Evolutionary conservation across 2,113 vertebrate species (phyloP).

Genomic region (Vulpes ferrilata): DNA sequence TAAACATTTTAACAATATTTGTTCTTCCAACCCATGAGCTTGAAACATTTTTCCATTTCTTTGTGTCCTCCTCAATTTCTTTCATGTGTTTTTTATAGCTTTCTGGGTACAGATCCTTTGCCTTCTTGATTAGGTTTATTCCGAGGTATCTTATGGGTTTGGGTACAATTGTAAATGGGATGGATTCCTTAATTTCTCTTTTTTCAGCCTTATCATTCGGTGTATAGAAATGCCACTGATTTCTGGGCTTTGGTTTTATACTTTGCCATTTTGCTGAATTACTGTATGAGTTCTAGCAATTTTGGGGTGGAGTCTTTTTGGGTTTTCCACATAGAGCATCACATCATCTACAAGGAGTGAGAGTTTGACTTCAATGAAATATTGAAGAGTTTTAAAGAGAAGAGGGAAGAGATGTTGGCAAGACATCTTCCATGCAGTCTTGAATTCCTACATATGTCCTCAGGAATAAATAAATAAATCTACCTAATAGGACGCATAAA

Average conservation of each 20-base stretch:
- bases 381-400: background rate
- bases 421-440: background rate
- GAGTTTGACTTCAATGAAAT: background rate
- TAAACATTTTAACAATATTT: too few species aligned
- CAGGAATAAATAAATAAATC: background rate
- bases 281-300: background rate
- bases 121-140: too few species aligned
- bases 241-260: background rate
- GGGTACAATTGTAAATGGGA: background rate
- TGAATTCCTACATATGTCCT: background rate
- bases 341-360: background rate
- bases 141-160: background rate
- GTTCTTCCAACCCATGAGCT: too few species aligned
- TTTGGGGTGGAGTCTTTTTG: background rate
- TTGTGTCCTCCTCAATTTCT: too few species aligned
- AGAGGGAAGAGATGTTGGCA: background rate
- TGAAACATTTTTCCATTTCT: too few species aligned
- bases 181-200: background rate
- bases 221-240: background rate
- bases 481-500: background rate
- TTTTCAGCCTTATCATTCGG: background rate
- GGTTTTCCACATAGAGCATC: background rate
- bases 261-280: background rate
- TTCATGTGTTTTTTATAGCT: too few species aligned
- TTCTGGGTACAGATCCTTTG: too few species aligned